These are phyloP conservation scores for Leptopilina syphax DNA, from an alignment of 2,888 invertebrate species.

Conservation along the genomic window DNA sequence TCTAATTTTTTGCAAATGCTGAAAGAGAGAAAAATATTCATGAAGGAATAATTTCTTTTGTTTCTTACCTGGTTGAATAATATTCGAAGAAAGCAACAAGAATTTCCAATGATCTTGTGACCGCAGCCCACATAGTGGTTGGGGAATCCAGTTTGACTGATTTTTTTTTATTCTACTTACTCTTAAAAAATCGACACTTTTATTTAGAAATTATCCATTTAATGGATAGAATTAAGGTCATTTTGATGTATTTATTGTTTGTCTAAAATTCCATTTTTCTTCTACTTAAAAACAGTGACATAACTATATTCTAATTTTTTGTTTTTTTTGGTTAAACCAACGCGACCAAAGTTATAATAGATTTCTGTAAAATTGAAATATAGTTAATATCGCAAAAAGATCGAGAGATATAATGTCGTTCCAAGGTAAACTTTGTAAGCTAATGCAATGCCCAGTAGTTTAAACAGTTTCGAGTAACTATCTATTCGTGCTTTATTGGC, in stretches of 20 bases:
- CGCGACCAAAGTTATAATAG: not conserved
- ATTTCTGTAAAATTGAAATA: conserved; percentile 16
- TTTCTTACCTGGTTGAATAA: conserved; percentile 84
- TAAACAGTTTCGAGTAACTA: conserved; percentile 26
- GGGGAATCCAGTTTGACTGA: conserved; percentile 31
- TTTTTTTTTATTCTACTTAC: not conserved
- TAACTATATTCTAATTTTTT: not conserved
- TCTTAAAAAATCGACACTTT: not conserved
- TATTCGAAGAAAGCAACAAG: conserved; percentile 90
- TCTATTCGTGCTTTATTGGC: not conserved
- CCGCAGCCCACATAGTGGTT: conserved; percentile 86
- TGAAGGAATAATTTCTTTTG: no score
- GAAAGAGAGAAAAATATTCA: no score
- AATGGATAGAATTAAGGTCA: conserved; percentile 2
- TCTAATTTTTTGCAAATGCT: no score
- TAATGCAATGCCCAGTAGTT: conserved; percentile 23
- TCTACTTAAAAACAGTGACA: not conserved
- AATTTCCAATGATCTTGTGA: conserved; percentile 88
- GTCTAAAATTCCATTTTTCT: not conserved
- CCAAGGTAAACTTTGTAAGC: not conserved
- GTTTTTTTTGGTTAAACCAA: not conserved
- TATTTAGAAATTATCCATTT: conserved; percentile 15
- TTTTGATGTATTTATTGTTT: not conserved
- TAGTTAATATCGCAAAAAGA: conserved; percentile 9
- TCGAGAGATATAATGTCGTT: conserved; percentile 14